Conservation (phyloP, 2,888 invertebrate species). For the Lysandra bellargus region DNA sequence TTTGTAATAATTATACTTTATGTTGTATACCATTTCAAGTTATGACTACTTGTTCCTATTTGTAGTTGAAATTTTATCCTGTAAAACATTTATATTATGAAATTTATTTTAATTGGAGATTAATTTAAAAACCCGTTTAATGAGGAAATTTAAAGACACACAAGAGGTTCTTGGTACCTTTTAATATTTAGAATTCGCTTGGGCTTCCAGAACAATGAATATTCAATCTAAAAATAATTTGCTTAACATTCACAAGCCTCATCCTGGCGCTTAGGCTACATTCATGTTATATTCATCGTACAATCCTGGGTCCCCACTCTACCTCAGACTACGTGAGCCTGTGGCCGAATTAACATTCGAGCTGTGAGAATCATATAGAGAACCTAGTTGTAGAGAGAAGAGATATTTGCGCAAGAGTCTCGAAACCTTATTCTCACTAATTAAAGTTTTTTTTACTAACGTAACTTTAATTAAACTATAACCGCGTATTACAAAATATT, state of each 20-base stretch:
- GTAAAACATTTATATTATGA: too few relatives aligned
- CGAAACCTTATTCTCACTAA: too few relatives aligned
- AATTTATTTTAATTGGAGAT: too few relatives aligned
- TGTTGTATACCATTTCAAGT: not conserved
- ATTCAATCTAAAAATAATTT: constrained; percentile 16
- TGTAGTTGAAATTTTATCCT: not conserved
- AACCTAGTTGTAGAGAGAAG: not conserved
- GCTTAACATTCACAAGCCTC: constrained; percentile 1
- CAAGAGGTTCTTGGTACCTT: not conserved
- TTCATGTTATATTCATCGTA: not conserved
- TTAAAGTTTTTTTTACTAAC: too few relatives aligned
- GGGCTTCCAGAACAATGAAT: not conserved
- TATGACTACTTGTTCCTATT: not conserved
- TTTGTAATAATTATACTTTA: not conserved
- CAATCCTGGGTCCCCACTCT: not conserved
- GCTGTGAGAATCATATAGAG: not conserved
- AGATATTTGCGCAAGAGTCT: not conserved
- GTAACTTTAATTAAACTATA: not conserved
- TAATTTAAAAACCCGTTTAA: too few relatives aligned
- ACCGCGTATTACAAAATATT: not conserved
- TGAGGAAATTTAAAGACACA: too few relatives aligned
- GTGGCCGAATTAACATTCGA: too few relatives aligned
- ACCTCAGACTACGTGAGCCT: not conserved
- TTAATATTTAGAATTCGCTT: not conserved
- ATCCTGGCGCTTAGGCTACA: constrained; percentile 10